Evolutionary conservation across 2,888 invertebrate genomes (phyloP), one percentile per base, ranked within the genome.

Genomic region (Euplexia lucipara): DNA sequence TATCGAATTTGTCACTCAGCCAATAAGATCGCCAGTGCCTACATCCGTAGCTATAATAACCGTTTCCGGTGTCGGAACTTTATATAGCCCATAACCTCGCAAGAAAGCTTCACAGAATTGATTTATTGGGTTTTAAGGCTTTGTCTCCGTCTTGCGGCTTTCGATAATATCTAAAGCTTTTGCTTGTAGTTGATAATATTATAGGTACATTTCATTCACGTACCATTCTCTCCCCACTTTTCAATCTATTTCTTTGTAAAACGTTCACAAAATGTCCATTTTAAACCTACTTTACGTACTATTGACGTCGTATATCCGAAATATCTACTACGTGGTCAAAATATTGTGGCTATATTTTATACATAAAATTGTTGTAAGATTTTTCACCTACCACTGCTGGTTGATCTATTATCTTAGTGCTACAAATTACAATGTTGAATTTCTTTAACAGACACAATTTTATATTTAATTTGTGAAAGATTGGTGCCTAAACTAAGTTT

Each of bases 111-210:
- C 14, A 20, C 9, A 16, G 18, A 49, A 62, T 48, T 48, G 51
- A 72, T 75, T 61, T 69, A 75, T 52, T 52, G 52, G 18, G 42
- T 7, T 52, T 44, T 45, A 47, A 35, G 22, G n/a, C 37, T 30
- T 39, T 26, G 14, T 14, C 10, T 12, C 7, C 14, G 12, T n/a
- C 16, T 59, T 16, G 61, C 9, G n/a, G 37, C 34, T 14, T 41
- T 7, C 34, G 16, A 70, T 47, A 47, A 10, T 22, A 16, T 41
- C 9, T 2, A 47, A 39, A 16, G 0, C 1, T 34, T 60, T 20
- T 22, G n/a, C 10, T 45, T 32, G 45, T 39, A 20, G 18, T 9
- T n/a, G 12, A 8, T 37, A 5, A 4, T 30, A 3, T 18, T 18
- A 2, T 53, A 16, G n/a, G n/a, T n/a, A n/a, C n/a, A n/a, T n/a